Conservation (phyloP, 2,888 invertebrate species). For the Dicycla oo region DNA sequence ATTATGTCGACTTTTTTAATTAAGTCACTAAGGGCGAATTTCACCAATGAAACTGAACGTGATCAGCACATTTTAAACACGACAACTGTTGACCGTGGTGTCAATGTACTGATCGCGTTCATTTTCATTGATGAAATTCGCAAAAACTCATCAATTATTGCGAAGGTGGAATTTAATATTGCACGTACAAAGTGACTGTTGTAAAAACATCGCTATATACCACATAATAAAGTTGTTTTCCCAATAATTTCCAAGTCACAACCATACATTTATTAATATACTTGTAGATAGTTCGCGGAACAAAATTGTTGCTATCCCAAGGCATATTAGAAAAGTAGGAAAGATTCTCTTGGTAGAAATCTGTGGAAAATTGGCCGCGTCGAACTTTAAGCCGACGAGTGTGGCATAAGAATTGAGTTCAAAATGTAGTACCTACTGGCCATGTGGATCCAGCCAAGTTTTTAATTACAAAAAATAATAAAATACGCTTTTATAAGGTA, state of each 20-base stretch:
- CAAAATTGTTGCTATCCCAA: constrained; percentile 55
- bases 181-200: neutral
- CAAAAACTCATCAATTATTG: neutral
- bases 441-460: constrained; percentile 43
- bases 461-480: constrained; percentile 34
- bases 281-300: constrained; percentile 27
- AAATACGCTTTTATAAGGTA: neutral
- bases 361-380: constrained; percentile 66
- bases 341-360: constrained; percentile 63
- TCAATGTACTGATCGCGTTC: no score
- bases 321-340: constrained; percentile 66
- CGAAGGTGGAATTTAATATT: neutral
- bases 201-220: neutral
- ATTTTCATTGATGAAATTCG: neutral
- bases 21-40: no score
- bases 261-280: constrained; percentile 11
- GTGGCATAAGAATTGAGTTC: constrained; percentile 64
- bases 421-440: constrained; percentile 46
- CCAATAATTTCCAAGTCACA: constrained; percentile 1
- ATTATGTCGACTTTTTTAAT: no score
- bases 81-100: no score
- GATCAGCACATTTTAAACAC: no score
- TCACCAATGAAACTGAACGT: no score
- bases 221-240: constrained; percentile 12
- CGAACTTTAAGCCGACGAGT: constrained; percentile 52